These are phyloP conservation scores for Prionace glauca DNA, from an alignment of 2,797 vertebrate genomes.

Conservation along the genomic window DNA sequence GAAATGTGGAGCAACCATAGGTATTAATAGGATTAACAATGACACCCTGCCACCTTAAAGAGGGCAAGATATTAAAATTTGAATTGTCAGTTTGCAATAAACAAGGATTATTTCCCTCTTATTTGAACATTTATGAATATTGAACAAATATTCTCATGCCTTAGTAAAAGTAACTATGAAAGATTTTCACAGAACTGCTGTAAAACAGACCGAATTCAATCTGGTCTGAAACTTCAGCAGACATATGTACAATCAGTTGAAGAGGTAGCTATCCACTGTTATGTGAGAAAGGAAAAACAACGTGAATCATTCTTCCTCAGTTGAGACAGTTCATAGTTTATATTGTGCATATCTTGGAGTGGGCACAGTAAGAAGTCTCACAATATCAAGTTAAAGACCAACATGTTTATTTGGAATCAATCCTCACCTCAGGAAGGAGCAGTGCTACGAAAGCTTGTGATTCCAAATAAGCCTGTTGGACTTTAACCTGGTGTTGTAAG, in stretches of 20 bases:
- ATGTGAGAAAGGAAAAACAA: not conserved
- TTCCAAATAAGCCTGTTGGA: too few relatives aligned
- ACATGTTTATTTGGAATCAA: too few relatives aligned
- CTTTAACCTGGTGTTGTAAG: too few relatives aligned
- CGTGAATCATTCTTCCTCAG: not conserved
- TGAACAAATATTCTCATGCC: not conserved
- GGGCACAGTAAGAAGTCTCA: too few relatives aligned
- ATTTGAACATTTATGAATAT: not conserved
- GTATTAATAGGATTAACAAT: not conserved
- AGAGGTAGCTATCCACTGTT: not conserved
- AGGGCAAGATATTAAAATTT: not conserved
- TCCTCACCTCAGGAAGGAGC: too few relatives aligned
- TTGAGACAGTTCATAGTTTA: not conserved
- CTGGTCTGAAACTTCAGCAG: not conserved
- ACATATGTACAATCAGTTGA: not conserved
- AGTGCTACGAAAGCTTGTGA: too few relatives aligned
- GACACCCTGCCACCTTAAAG: not conserved
- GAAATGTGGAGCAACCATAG: too few relatives aligned
- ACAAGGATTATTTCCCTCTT: not conserved
- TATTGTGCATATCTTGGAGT: not conserved
- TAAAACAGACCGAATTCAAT: not conserved
- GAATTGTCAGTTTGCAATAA: not conserved
- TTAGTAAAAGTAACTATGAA: not conserved
- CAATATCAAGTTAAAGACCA: too few relatives aligned
- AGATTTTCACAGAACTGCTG: not conserved